These are phyloP conservation scores for Drymonia ruficornis DNA, from an alignment of 2,888 invertebrate species.

Conservation along the genomic window DNA sequence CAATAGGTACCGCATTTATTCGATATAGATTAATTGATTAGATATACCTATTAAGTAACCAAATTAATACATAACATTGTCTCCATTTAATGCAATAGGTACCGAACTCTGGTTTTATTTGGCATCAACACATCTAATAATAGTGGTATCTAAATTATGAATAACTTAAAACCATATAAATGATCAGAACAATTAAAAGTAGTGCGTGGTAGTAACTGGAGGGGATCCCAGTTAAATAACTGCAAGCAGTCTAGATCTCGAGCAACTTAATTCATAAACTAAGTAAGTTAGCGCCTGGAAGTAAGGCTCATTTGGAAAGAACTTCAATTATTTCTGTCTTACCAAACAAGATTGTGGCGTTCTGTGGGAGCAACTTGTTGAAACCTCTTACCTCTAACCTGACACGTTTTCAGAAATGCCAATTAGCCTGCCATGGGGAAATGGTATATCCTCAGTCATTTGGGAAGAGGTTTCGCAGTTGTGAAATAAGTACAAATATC, in stretches of 20 bases:
- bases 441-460: too few relatives aligned
- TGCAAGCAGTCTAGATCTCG: constrained; percentile 22
- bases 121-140: not conserved
- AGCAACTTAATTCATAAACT: constrained; percentile 38
- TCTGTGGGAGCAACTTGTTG: constrained; percentile 18
- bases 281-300: constrained; percentile 29
- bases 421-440: too few relatives aligned
- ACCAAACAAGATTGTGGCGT: constrained; percentile 18
- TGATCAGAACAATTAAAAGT: not conserved
- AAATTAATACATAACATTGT: too few relatives aligned
- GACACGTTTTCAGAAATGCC: too few relatives aligned
- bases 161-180: not conserved
- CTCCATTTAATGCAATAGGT: too few relatives aligned
- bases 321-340: constrained; percentile 26
- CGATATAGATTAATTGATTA: too few relatives aligned
- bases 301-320: constrained; percentile 32
- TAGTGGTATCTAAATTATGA: not conserved
- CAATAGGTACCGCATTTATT: too few relatives aligned
- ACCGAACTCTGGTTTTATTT: not conserved
- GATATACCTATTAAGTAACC: too few relatives aligned
- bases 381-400: constrained; percentile 5
- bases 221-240: constrained; percentile 13
- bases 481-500: too few relatives aligned
- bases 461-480: too few relatives aligned
- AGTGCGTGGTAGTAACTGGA: not conserved